Conservation (phyloP, 2,888 invertebrate genomes). For the Saturnia japonica region DNA sequence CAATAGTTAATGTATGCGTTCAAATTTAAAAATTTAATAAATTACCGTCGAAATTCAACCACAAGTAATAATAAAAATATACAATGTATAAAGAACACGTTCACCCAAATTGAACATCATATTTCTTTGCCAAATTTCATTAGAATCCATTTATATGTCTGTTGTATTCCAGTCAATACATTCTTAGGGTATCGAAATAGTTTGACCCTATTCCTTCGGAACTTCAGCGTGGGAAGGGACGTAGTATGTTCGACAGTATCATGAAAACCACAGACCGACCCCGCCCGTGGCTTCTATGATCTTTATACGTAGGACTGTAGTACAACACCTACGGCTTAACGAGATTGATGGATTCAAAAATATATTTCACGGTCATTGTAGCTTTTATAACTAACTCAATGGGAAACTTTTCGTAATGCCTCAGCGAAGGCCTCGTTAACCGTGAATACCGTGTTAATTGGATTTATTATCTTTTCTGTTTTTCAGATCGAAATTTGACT, state of each 20-base stretch:
- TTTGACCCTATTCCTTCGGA: conserved; percentile 46
- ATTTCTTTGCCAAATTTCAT: not conserved
- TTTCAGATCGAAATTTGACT: not conserved
- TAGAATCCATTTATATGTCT: not conserved
- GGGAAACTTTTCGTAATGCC: conserved; percentile 25
- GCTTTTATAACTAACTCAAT: conserved; percentile 33
- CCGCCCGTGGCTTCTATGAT: conserved; percentile 19
- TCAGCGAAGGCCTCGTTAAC: conserved; percentile 15
- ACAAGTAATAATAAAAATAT: no score
- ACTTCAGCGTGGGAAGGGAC: conserved; percentile 57
- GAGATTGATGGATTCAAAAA: conserved; percentile 32
- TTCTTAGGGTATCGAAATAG: conserved; percentile 47
- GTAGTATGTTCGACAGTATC: conserved; percentile 31
- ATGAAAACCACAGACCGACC: conserved; percentile 23
- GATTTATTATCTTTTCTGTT: conserved; percentile 24
- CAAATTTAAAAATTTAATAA: no score
- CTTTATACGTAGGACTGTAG: conserved; percentile 16
- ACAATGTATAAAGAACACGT: not conserved
- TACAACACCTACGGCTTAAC: conserved; percentile 9
- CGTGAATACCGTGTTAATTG: conserved; percentile 23
- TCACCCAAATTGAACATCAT: not conserved
- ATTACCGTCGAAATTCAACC: no score
- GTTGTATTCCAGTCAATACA: conserved; percentile 18
- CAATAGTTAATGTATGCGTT: no score
- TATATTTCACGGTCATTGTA: conserved; percentile 34